These are phyloP conservation scores for Parapristionchus giblindavisi DNA, from an alignment of 2,888 invertebrate genomes.

Conservation along the genomic window DNA sequence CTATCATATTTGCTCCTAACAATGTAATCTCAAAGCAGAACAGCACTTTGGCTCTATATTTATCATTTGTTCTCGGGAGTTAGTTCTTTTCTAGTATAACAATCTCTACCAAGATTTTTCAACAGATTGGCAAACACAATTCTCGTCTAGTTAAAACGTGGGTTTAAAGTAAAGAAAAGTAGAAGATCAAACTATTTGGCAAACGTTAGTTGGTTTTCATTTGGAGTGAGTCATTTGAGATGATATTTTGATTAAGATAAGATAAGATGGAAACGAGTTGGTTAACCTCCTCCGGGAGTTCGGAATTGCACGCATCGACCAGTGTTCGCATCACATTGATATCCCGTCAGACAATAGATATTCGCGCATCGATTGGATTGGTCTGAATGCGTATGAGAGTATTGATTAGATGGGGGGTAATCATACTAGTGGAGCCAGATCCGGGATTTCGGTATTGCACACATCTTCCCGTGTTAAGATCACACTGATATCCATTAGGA, in stretches of 20 bases:
- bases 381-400: background rate
- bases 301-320: constrained; percentile 37
- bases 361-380: constrained; percentile 8
- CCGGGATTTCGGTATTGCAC: constrained; percentile 35
- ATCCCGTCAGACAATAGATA: constrained; percentile 28
- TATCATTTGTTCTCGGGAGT: background rate
- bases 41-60: background rate
- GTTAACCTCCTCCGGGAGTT: constrained; percentile 24
- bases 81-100: constrained; percentile 6
- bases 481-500: constrained; percentile 18
- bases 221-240: too few relatives aligned
- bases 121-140: too few relatives aligned
- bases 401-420: background rate
- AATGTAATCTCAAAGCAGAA: background rate
- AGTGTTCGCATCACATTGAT: constrained; percentile 28
- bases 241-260: background rate
- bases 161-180: too few relatives aligned
- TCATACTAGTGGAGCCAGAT: background rate
- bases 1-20: background rate
- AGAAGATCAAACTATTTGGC: too few relatives aligned
- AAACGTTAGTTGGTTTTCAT: too few relatives aligned
- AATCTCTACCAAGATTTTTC: constrained; percentile 1
- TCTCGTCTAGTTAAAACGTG: too few relatives aligned
- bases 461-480: constrained; percentile 31
- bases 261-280: too few relatives aligned